Evolutionary conservation across 2,888 invertebrate genomes (phyloP), one percentile per base, ranked within the genome.

Genomic region (Formica aserva): DNA sequence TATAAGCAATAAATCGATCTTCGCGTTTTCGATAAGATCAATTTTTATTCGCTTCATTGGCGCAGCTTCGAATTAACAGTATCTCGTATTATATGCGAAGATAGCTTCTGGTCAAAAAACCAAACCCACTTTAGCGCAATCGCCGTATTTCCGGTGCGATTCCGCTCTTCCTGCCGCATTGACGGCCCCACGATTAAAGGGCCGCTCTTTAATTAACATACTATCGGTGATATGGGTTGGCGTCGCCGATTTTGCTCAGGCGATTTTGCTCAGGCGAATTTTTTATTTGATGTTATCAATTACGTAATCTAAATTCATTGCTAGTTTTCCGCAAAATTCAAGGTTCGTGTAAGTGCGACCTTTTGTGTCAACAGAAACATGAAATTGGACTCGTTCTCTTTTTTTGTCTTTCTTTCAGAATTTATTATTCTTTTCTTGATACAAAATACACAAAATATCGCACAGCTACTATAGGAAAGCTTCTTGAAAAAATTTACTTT

Each of bases 71-170:
- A 41, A 4, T 52, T 35, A 41, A 22, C 29, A 55, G 52, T 76
- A 48, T 55, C 29, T 3, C 6, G 22, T 35, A 62, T 60, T 48
- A 18, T 48, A 48, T 26, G n/a, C 32, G 77, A 77, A 71, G 71
- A 78, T 78, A 22, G 22, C 57, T 60, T 22, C 72, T 72, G 63
- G 62, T 52, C 45, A 72, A 78, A 77, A 77, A 69, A 38, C 41
- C 77, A 69, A 32, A 29, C 71, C 48, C 26, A 77, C 29, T 86
- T 84, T 57, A 29, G 71, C 9, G 32, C 82, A 74, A 80, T 72
- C 82, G 78, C 83, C 86, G 81, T 76, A 66, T 82, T 89, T 85
- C 87, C 89, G 81, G 71, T 57, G 74, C 41, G 77, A 86, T 81
- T 63, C 18, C 74, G 57, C 35, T 45, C 71, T 89, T 89, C 86